Percentiles rank a stretch among this genome's conserved stretches.
Conservation (phyloP, 2,797 vertebrate genomes). For the Anabacerthia variegaticeps region DNA sequence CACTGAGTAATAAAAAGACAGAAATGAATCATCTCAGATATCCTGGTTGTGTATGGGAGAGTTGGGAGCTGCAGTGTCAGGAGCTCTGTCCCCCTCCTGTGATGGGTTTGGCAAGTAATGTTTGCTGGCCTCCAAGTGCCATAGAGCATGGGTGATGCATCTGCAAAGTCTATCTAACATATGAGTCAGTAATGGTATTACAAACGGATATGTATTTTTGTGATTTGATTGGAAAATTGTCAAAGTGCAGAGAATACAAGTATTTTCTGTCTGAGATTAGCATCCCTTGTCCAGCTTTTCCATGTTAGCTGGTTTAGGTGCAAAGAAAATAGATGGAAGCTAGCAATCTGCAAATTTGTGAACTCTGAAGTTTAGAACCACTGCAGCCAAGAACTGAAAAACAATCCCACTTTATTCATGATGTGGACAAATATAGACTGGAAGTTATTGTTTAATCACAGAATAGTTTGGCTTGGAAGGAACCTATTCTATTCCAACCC, state of each 20-base stretch:
- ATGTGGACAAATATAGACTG: neutral
- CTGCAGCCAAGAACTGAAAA: neutral
- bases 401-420: neutral
- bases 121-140: neutral
- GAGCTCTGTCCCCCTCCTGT: neutral
- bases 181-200: neutral
- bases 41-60: neutral
- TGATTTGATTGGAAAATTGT: neutral
- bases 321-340: neutral
- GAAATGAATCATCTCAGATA: neutral
- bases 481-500: neutral
- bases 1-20: rapidly evolving
- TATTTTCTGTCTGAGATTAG: neutral
- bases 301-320: neutral
- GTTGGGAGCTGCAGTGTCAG: neutral
- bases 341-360: neutral
- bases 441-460: neutral
- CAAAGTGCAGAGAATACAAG: neutral
- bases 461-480: neutral
- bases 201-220: rapidly evolving
- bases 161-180: neutral
- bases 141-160: neutral
- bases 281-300: neutral
- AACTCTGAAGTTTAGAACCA: neutral
- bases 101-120: neutral